A percentile compares a stretch with the other conserved stretches of the same genome.
Evolutionary conservation across 2,113 vertebrate species (phyloP).

Genomic region (Callipepla californica): DNA sequence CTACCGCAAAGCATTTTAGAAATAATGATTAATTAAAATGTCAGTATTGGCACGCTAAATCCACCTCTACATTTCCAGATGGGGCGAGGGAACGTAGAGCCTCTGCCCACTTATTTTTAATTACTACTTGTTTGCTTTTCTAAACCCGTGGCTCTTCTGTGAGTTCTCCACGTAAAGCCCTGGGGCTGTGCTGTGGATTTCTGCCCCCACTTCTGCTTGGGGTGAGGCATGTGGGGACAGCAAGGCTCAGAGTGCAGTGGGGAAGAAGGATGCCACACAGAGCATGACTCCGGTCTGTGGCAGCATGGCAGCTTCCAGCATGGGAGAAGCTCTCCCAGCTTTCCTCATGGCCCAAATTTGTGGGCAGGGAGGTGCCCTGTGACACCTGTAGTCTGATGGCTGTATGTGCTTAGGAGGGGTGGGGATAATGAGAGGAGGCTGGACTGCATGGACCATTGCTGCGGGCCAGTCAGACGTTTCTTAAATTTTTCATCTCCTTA

Average conservation of each 20-base stretch:
- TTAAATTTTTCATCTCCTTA: neutral
- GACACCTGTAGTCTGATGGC: neutral
- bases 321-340: neutral
- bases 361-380: neutral
- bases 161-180: neutral
- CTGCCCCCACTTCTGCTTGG: fast-evolving
- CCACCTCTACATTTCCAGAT: constrained; percentile 23
- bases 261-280: fast-evolving
- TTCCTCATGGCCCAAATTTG: fast-evolving
- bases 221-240: neutral
- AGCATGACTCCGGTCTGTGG: neutral
- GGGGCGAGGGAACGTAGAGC: neutral
- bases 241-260: neutral
- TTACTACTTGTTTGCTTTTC: constrained; percentile 41
- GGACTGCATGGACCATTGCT: neutral
- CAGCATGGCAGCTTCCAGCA: fast-evolving
- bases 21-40: constrained; percentile 51
- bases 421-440: neutral
- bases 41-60: constrained; percentile 48
- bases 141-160: neutral
- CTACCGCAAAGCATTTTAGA: constrained; percentile 28
- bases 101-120: constrained; percentile 51
- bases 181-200: neutral
- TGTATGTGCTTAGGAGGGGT: neutral
- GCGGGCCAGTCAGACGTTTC: fast-evolving